Conservation (phyloP, 2,888 invertebrate genomes). For the Clusia tigrina region DNA sequence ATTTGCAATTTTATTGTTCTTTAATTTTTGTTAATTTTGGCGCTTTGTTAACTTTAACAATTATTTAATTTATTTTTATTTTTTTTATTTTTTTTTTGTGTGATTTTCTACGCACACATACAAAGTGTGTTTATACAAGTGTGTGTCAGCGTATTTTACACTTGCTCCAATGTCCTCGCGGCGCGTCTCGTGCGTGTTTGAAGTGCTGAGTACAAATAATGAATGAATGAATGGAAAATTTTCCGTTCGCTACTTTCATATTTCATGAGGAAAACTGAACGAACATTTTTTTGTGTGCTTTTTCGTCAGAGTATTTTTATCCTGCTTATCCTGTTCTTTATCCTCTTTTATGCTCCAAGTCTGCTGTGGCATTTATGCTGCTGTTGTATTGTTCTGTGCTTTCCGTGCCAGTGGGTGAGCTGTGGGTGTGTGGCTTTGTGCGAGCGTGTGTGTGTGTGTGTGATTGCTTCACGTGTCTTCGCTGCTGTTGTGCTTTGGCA, state of each 20-base stretch:
- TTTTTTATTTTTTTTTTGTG: slow-evolving; percentile 1
- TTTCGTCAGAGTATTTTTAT: slow-evolving; percentile 17
- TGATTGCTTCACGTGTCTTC: no score
- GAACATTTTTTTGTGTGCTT: slow-evolving; percentile 9
- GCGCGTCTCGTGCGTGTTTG: slow-evolving; percentile 10
- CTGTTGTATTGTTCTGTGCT: no score
- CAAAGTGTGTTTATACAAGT: not conserved
- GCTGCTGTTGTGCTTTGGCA: no score
- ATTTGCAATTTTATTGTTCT: not conserved
- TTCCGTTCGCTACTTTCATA: slow-evolving; percentile 21
- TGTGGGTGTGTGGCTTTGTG: no score
- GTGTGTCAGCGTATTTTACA: not conserved
- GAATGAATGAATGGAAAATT: slow-evolving; percentile 17
- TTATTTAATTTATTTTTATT: not conserved
- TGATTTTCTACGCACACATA: not conserved
- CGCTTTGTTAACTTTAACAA: not conserved
- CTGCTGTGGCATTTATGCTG: no score
- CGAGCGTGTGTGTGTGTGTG: no score
- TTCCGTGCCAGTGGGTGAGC: no score
- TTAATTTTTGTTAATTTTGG: not conserved
- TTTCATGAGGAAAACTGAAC: slow-evolving; percentile 21
- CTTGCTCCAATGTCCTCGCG: not conserved
- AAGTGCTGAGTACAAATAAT: slow-evolving; percentile 24
- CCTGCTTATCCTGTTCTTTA: no score
- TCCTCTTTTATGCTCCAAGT: no score